Evolutionary conservation across 1,140 invertebrate species (phyloP).

Genomic region (Fopius arisanus): DNA sequence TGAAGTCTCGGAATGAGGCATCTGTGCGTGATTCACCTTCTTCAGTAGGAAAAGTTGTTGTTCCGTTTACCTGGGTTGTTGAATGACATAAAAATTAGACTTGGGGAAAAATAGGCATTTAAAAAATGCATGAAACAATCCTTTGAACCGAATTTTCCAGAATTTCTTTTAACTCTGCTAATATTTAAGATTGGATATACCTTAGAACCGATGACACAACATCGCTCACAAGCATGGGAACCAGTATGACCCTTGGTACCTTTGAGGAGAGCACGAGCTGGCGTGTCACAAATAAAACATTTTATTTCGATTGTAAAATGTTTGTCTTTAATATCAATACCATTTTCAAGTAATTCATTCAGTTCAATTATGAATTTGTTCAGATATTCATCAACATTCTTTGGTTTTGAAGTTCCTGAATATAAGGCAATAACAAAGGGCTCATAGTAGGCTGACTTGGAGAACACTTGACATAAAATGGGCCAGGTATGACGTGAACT

Average conservation of each 20-base stretch:
- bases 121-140: too few relatives aligned
- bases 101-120: too few relatives aligned
- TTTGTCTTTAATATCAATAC: conserved; percentile 8
- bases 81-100: too few relatives aligned
- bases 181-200: too few relatives aligned
- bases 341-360: conserved; percentile 21
- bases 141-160: too few relatives aligned
- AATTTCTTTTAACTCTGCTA: too few relatives aligned
- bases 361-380: conserved; percentile 28
- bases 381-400: conserved; percentile 15
- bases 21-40: neutral
- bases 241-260: conserved; percentile 16
- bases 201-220: conserved; percentile 8
- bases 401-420: conserved; percentile 16
- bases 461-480: conserved; percentile 18
- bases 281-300: conserved; percentile 19
- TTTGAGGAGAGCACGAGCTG: conserved; percentile 21
- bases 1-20: neutral
- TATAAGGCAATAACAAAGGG: conserved; percentile 25
- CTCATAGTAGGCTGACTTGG: conserved; percentile 3
- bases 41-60: neutral
- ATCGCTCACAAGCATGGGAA: conserved; percentile 21
- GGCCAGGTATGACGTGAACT: conserved; percentile 18
- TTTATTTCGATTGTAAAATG: conserved; percentile 15
- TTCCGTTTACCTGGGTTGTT: too few relatives aligned